Percentiles rank a stretch among this genome's conserved stretches.
Conservation (phyloP, 2,113 vertebrate genomes). For the Acrocephalus kingi region DNA sequence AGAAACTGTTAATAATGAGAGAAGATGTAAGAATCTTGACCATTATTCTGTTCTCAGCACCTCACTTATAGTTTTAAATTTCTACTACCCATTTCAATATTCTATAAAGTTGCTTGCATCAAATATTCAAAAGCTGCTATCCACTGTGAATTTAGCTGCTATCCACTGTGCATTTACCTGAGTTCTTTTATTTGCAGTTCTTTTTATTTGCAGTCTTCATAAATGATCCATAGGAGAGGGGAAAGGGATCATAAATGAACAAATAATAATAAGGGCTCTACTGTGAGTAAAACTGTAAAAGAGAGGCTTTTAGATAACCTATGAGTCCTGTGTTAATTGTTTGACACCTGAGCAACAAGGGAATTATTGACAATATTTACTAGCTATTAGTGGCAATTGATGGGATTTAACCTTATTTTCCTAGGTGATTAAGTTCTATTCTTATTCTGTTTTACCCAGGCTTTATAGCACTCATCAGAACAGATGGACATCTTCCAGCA, state of each 20-base stretch:
- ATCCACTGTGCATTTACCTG: background rate
- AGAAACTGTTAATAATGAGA: background rate
- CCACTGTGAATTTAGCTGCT: background rate
- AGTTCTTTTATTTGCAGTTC: background rate
- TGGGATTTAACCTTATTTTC: background rate
- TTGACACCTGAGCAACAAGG: background rate
- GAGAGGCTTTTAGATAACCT: background rate
- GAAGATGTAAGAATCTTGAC: background rate
- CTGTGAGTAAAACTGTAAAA: background rate
- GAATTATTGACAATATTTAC: background rate
- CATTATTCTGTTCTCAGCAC: background rate
- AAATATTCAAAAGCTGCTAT: slow-evolving; percentile 43
- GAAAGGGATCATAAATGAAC: background rate
- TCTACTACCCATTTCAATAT: background rate
- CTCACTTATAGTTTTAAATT: background rate
- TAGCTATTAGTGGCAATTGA: background rate
- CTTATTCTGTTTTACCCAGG: background rate
- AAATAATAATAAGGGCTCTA: background rate
- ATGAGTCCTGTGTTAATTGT: background rate
- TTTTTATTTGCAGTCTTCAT: slow-evolving; percentile 5
- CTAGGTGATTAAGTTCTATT: background rate
- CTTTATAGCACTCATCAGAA: background rate
- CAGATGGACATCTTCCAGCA: background rate
- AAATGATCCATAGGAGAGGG: background rate
- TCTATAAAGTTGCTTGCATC: background rate